These are phyloP conservation scores for Drosophila kepulauana DNA, from an alignment of 1,140 invertebrate species.

Conservation along the genomic window DNA sequence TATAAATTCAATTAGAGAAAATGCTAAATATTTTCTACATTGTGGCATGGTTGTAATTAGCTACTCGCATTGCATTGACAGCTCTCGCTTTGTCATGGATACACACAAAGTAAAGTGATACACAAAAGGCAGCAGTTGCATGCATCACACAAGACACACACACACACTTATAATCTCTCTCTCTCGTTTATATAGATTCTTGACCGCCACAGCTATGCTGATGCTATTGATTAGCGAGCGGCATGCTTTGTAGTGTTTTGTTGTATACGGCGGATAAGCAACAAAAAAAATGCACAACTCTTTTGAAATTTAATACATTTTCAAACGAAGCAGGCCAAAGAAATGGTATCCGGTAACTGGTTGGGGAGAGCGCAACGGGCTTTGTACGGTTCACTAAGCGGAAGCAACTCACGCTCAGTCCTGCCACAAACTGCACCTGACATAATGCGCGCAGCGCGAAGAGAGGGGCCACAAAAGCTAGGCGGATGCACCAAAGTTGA, in stretches of 20 bases:
- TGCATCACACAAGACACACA: not conserved
- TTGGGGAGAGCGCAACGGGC: not conserved
- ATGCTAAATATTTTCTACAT: not conserved
- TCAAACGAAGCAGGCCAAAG: conserved; percentile 56
- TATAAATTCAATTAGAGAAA: conserved; percentile 4
- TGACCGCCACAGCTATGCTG: conserved; percentile 17
- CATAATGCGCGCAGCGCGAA: conserved; percentile 31
- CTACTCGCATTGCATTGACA: conserved; percentile 2
- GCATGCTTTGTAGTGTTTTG: conserved; percentile 64
- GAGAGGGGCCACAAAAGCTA: not conserved
- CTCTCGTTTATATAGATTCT: conserved; percentile 7
- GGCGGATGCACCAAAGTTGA: conserved; percentile 27
- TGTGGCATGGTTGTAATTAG: conserved; percentile 6
- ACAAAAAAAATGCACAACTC: not conserved
- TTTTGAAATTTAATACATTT: conserved; percentile 73
- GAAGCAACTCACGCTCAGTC: conserved; percentile 62
- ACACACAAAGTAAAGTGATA: conserved; percentile 10
- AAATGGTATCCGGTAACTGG: conserved; percentile 43
- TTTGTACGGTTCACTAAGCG: conserved; percentile 45
- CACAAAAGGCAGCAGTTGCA: conserved; percentile 5
- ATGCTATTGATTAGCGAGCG: conserved; percentile 62
- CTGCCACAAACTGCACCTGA: conserved; percentile 67
- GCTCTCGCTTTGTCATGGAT: not conserved
- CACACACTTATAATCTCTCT: conserved; percentile 12
- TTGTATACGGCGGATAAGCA: conserved; percentile 49